Percentiles rank a stretch among this genome's conserved stretches.
Evolutionary conservation across 2,888 invertebrate genomes (phyloP).

Genomic region (Aphrophora alni): DNA sequence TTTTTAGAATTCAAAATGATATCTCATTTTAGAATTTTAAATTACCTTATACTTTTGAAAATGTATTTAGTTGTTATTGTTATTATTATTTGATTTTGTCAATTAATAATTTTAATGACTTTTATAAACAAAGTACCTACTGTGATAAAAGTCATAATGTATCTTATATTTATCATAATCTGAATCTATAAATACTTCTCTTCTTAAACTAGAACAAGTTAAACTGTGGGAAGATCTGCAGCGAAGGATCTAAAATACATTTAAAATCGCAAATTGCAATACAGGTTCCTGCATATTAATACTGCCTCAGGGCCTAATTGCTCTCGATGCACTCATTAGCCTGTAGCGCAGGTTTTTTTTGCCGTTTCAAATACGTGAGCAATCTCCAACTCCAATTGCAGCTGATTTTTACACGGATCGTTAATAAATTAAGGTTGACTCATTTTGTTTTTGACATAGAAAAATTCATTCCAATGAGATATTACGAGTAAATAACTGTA

Average conservation of each 20-base stretch:
- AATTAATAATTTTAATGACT: too few species aligned
- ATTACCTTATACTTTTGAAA: too few species aligned
- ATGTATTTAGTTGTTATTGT: too few species aligned
- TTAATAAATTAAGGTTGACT: background rate
- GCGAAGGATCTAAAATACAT: background rate
- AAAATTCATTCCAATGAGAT: background rate
- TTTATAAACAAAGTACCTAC: too few species aligned
- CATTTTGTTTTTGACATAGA: background rate
- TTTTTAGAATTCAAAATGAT: too few species aligned
- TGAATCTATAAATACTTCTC: background rate
- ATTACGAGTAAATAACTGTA: background rate
- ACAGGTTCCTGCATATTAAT: background rate
- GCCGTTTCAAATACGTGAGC: background rate
- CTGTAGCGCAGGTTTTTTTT: background rate
- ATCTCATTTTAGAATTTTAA: too few species aligned
- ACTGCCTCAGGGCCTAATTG: background rate
- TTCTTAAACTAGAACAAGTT: background rate
- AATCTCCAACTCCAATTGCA: background rate
- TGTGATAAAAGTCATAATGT: too few species aligned
- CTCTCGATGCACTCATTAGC: background rate
- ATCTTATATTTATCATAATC: background rate
- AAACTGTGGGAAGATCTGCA: background rate
- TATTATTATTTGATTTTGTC: too few species aligned
- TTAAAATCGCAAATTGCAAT: background rate
- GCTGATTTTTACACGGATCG: background rate